Evolutionary conservation across 2,797 vertebrate species (phyloP), one percentile per base, ranked within the genome.

Genomic region (Rhinatrema bivittatum): DNA sequence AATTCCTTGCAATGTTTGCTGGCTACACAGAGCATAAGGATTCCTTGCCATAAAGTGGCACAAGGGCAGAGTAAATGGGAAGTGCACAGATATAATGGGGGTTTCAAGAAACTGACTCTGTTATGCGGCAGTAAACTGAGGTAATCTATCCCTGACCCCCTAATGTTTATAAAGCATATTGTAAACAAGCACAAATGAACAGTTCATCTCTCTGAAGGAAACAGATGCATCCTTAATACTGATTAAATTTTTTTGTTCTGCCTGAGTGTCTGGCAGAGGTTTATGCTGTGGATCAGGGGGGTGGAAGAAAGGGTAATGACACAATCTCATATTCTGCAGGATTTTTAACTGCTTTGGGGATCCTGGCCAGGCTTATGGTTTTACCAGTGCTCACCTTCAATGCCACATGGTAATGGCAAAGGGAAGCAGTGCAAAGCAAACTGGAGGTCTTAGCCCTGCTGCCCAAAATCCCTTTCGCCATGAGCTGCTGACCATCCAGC

Each of bases 241-340:
- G 65, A 74, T 72, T 72, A 72, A 80, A 65, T 69, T 54, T n/a
- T 68, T 75, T 72, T 60, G 63, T 72, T 79, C 70, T 70, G 62
- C 67, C 68, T 70, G 57, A 70, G 40, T 70, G 63, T 74, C 71
- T 79, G 70, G 66, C 53, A 54, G 53, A 68, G 65, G 64, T 71
- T 71, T 64, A 41, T 56, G 45, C 62, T 70, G 46, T 17, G 12
- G 48, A 55, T 39, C 42, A 41, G 49, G 25, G n/a, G 41, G 13
- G 46, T 20, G 12, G 44, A 57, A 46, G 53, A 65, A 13, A 22
- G 52, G 36, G 30, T 57, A 68, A 68, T 67, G 64, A 62, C 64
- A 62, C 64, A 66, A 53, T 14, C 47, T 69, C 9, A 3, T 48
- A 53, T 53, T 68, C 70, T 70, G 56, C 53, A 47, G 56, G 49